These are phyloP conservation scores for Pelecanus crispus DNA, from an alignment of 2,113 vertebrate species.

Conservation along the genomic window DNA sequence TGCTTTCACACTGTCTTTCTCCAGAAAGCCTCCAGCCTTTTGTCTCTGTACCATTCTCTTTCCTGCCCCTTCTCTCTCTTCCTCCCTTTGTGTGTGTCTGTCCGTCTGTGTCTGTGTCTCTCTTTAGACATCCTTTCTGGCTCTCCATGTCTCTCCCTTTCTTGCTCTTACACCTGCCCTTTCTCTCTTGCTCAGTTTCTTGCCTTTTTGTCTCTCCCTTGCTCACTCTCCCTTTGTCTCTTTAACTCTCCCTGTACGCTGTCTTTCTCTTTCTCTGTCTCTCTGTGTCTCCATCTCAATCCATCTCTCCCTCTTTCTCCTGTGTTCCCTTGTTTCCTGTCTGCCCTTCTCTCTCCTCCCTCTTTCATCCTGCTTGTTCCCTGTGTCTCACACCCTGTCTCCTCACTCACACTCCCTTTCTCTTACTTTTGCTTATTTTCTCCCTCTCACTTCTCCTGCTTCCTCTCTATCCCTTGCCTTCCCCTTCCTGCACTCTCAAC, in stretches of 20 bases:
- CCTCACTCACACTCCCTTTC: neutral
- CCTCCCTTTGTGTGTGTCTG: neutral
- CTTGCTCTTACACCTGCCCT: neutral
- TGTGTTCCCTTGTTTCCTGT: neutral
- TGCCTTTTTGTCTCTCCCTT: neutral
- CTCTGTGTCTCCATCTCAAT: neutral
- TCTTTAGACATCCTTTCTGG: neutral
- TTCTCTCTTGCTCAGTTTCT: neutral
- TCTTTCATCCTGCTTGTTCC: neutral
- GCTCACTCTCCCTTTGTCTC: neutral
- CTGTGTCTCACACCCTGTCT: neutral
- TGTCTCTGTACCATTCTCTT: neutral
- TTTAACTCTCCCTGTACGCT: neutral
- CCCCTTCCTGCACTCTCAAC: neutral
- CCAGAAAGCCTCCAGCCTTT: neutral
- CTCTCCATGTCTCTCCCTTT: neutral
- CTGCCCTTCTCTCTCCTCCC: neutral
- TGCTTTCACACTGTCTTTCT: neutral
- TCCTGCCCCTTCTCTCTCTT: neutral
- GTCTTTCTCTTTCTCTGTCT: neutral
- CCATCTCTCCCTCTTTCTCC: neutral
- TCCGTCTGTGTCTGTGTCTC: neutral
- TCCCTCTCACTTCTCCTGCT: neutral
- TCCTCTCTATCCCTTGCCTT: neutral
- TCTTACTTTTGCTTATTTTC: neutral